A percentile compares a stretch with the other conserved stretches of the same genome.
Evolutionary conservation across 2,888 invertebrate species (phyloP).

Genomic region (Drosophila austrosaltans): DNA sequence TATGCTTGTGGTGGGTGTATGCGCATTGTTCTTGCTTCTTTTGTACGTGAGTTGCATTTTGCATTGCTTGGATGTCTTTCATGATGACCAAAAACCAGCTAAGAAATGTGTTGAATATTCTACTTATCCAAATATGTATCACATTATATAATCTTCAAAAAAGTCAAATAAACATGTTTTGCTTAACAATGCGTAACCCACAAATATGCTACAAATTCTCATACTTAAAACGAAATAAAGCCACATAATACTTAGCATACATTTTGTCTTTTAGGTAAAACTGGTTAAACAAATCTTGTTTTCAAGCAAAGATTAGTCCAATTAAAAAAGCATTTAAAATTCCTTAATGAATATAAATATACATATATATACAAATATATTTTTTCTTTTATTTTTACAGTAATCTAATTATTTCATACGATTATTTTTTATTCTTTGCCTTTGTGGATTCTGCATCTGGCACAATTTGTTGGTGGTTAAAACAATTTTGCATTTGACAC

Average conservation of each 20-base stretch:
- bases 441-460: conserved; percentile 35
- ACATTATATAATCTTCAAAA: not conserved
- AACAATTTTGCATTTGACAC: conserved; percentile 48
- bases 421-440: not conserved
- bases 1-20: not conserved
- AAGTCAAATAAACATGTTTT: not conserved
- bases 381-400: not conserved
- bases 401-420: conserved; percentile 5
- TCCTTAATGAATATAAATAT: too few species aligned
- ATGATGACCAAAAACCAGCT: conserved; percentile 5
- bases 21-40: conserved; percentile 14
- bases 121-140: not conserved
- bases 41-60: conserved; percentile 20
- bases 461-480: conserved; percentile 44
- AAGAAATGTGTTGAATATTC: conserved; percentile 1
- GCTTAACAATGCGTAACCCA: not conserved
- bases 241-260: not conserved
- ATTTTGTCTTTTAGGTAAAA: too few species aligned
- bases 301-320: too few species aligned
- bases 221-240: not conserved
- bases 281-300: too few species aligned
- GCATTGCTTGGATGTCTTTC: conserved; percentile 11
- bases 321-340: too few species aligned
- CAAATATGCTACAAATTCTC: not conserved
- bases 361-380: not conserved